Evolutionary conservation across 1,140 invertebrate genomes (phyloP).

Genomic region (Drosophila navojoa): DNA sequence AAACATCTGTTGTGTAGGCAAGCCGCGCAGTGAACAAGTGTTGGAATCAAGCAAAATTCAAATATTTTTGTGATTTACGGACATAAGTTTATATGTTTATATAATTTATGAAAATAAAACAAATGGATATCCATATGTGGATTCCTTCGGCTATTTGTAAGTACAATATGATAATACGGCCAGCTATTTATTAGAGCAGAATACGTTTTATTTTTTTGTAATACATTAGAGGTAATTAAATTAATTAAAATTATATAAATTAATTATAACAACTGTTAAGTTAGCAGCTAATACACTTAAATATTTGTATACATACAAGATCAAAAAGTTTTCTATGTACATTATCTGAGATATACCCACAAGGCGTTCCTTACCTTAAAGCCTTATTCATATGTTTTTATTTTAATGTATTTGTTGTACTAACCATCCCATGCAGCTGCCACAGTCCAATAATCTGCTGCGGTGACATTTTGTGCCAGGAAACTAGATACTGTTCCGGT

Average conservation of each 20-base stretch:
- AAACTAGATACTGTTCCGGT: conserved; percentile 84
- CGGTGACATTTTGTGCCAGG: conserved; percentile 85
- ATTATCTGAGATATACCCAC: no score
- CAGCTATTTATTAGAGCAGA: no score
- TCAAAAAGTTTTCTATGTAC: no score
- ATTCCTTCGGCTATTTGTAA: no score
- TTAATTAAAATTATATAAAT: no score
- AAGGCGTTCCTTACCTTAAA: no score
- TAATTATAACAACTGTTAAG: no score
- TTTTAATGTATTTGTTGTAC: neutral
- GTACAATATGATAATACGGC: no score
- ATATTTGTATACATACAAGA: neutral
- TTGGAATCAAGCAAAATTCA: neutral
- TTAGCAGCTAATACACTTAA: neutral
- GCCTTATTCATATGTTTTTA: no score
- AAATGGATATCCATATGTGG: neutral
- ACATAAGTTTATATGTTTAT: neutral
- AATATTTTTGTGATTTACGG: neutral
- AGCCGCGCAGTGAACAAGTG: neutral
- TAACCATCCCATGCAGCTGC: conserved; percentile 28
- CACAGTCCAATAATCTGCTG: conserved; percentile 84
- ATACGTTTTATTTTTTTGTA: neutral
- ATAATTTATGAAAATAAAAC: neutral
- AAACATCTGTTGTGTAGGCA: neutral
- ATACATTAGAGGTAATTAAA: no score